Evolutionary conservation across 2,888 invertebrate genomes (phyloP).

Genomic region (Amorpha juglandis): DNA sequence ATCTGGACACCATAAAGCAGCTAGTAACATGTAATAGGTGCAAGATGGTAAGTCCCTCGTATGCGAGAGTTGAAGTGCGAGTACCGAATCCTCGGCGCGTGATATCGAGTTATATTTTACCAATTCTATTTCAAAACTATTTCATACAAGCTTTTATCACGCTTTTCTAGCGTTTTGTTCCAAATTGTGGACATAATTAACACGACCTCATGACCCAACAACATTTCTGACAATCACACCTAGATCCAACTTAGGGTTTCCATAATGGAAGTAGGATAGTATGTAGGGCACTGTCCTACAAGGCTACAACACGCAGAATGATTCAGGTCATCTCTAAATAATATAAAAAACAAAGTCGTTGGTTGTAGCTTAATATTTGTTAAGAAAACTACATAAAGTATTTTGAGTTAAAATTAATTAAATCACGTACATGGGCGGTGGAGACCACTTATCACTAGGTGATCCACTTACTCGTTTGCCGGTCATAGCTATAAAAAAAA

Average conservation of each 20-base stretch:
- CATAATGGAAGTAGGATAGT: neutral
- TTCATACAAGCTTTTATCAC: neutral
- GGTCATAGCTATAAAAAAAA: no score
- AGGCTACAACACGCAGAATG: conserved; percentile 2
- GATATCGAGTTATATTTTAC: neutral
- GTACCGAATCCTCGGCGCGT: no score
- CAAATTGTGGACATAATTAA: neutral
- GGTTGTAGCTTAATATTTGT: no score
- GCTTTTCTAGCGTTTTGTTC: neutral
- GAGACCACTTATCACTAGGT: no score
- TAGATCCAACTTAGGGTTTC: conserved; percentile 8
- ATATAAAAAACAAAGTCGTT: no score
- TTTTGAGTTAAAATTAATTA: no score
- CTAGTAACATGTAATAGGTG: no score
- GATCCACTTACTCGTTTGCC: no score
- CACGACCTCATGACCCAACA: conserved; percentile 13
- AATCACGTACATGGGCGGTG: no score
- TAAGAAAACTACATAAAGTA: no score
- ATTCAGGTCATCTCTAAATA: neutral
- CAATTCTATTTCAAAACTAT: neutral
- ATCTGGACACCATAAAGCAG: neutral
- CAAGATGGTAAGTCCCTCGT: no score
- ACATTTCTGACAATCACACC: conserved; percentile 13
- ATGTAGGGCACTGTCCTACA: conserved; percentile 8
- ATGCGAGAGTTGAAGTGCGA: no score